A percentile compares a stretch with the other conserved stretches of the same genome.
phyloP scores from a whole-genome alignment of 2,888 invertebrate species.

The Cyaniris semiargus region DNA sequence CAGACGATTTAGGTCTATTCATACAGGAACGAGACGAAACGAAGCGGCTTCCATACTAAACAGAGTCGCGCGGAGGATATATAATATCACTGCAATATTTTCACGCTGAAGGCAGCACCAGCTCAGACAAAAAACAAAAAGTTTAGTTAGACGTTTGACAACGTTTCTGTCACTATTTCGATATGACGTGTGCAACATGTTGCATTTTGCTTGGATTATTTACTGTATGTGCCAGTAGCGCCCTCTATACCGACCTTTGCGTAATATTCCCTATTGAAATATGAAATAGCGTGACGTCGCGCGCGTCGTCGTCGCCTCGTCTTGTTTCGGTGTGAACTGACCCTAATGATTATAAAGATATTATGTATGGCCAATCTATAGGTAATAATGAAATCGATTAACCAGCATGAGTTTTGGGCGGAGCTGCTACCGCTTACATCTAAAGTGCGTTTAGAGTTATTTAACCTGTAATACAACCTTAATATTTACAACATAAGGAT shows the following conservation, averaged over 20 bases:
- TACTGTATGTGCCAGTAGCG: too few species aligned
- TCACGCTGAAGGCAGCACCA: too few species aligned
- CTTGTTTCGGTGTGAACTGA: neutral
- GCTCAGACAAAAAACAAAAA: neutral
- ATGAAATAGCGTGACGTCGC: neutral
- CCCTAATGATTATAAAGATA: neutral
- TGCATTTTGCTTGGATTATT: too few species aligned
- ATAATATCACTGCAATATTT: too few species aligned
- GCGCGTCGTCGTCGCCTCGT: neutral
- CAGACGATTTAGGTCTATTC: neutral
- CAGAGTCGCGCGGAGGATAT: too few species aligned
- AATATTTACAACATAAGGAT: neutral
- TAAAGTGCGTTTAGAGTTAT: neutral
- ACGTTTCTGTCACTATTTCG: too few species aligned
- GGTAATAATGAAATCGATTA: constrained; percentile 12
- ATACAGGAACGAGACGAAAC: neutral
- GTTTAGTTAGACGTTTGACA: too few species aligned
- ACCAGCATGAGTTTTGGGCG: constrained; percentile 12
- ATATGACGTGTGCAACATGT: too few species aligned
- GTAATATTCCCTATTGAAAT: too few species aligned
- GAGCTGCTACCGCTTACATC: constrained; percentile 13
- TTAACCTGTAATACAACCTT: neutral
- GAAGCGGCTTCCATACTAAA: too few species aligned
- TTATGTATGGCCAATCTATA: neutral
- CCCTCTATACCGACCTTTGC: too few species aligned